Percentiles rank a stretch among this genome's conserved stretches.
Conservation (phyloP, 2,797 vertebrate species). For the Lutjanus campechanus region DNA sequence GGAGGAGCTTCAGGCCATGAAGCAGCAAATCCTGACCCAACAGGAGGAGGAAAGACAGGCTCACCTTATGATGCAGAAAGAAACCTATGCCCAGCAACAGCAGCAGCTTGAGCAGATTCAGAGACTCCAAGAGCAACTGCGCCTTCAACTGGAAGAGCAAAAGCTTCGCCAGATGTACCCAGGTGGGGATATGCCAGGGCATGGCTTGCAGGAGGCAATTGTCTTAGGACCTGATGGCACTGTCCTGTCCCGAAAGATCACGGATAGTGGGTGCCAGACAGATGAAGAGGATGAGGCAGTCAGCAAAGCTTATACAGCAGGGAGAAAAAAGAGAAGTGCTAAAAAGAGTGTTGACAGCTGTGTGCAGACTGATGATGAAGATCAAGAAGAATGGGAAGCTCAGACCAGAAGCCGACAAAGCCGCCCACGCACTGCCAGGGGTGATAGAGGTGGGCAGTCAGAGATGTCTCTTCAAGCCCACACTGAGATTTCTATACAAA, state of each 20-base stretch:
- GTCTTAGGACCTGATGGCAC: slow-evolving; percentile 86
- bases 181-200: slow-evolving; percentile 89
- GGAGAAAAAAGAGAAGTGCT: slow-evolving; percentile 89
- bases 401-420: slow-evolving; percentile 85
- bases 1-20: slow-evolving; percentile 97
- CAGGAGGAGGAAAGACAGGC: slow-evolving; percentile 98
- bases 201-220: slow-evolving; percentile 88
- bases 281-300: slow-evolving; percentile 94
- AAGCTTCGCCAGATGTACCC: slow-evolving; percentile 96
- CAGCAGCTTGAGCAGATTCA: slow-evolving; percentile 98
- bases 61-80: slow-evolving; percentile 98
- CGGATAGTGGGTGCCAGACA: slow-evolving; percentile 97
- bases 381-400: slow-evolving; percentile 97
- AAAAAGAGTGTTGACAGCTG: slow-evolving; percentile 98
- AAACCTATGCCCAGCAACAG: slow-evolving; percentile 96
- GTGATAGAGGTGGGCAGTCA: slow-evolving; percentile 87
- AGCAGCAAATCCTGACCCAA: slow-evolving; percentile 95
- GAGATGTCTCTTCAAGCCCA: slow-evolving; percentile 92
- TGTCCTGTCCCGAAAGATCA: slow-evolving; percentile 89
- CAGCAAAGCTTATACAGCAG: slow-evolving; percentile 89
- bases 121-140: slow-evolving; percentile 96
- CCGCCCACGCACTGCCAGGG: slow-evolving; percentile 83
- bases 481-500: slow-evolving; percentile 98
- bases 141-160: slow-evolving; percentile 96
- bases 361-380: slow-evolving; percentile 99